These are phyloP conservation scores for Penaeus chinensis DNA, from an alignment of 1,140 invertebrate species.

Conservation along the genomic window DNA sequence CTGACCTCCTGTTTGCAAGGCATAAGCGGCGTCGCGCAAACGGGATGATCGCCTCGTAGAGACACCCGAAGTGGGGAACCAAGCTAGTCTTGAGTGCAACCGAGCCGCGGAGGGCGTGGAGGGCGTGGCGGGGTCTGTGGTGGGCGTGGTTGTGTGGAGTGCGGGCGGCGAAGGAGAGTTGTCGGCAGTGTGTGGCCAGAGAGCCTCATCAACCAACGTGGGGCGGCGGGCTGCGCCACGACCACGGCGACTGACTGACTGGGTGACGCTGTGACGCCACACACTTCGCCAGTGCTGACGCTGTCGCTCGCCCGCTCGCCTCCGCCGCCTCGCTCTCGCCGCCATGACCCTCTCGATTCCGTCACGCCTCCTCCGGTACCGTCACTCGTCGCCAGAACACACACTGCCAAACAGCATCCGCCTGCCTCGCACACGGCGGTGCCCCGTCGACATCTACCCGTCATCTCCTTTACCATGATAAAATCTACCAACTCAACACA, in stretches of 20 bases:
- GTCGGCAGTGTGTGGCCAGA: conserved; percentile 35
- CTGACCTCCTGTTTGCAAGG: no score
- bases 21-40: background rate
- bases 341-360: background rate
- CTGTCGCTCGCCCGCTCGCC: background rate
- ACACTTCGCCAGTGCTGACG: background rate
- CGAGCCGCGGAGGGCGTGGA: background rate
- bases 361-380: background rate
- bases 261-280: conserved; percentile 1
- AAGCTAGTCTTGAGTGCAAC: background rate
- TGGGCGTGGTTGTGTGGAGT: conserved; percentile 10
- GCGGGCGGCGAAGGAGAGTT: conserved; percentile 27
- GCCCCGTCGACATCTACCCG: background rate
- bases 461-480: background rate
- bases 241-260: background rate
- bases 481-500: no score
- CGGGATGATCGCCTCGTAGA: background rate
- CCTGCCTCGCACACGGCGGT: no score
- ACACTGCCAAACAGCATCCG: no score
- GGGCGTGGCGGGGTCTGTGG: conserved; percentile 29
- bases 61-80: background rate
- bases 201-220: conserved; percentile 39
- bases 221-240: conserved; percentile 15
- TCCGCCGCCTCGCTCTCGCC: background rate
- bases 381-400: no score